A percentile compares a stretch with the other conserved stretches of the same genome.
Conservation (phyloP, 2,113 vertebrate species). For the Urocolius indicus region DNA sequence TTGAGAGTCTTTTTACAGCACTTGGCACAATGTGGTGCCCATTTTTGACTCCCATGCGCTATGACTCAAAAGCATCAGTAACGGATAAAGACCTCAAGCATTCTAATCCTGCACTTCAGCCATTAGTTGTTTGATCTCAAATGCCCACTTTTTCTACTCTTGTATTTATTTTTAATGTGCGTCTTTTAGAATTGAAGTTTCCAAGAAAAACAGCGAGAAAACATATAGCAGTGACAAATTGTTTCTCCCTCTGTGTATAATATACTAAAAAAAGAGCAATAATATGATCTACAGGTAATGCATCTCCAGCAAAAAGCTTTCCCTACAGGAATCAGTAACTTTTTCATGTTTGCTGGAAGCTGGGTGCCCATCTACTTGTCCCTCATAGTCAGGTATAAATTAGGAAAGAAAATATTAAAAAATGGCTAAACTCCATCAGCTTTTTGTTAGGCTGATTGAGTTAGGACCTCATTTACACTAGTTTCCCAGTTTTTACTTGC, state of each 20-base stretch:
- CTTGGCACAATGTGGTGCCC: background rate
- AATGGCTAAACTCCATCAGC: background rate
- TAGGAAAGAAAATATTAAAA: background rate
- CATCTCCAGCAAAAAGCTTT: background rate
- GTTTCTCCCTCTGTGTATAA: background rate
- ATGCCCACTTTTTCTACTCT: background rate
- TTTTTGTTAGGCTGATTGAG: background rate
- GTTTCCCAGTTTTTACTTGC: background rate
- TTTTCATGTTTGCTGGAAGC: background rate
- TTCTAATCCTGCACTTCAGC: background rate
- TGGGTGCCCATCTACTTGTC: background rate
- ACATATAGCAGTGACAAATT: background rate
- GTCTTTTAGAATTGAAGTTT: background rate
- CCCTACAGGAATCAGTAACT: background rate
- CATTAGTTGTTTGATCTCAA: background rate
- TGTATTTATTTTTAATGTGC: background rate
- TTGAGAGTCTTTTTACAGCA: background rate
- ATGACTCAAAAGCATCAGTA: background rate
- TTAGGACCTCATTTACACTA: background rate
- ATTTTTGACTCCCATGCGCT: background rate
- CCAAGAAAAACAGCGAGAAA: background rate
- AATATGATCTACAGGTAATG: background rate
- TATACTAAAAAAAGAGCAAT: background rate
- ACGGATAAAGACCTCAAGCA: background rate
- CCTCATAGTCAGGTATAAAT: background rate